These are phyloP conservation scores for Hypanus sabinus DNA, from an alignment of 2,113 vertebrate species.

Conservation along the genomic window DNA sequence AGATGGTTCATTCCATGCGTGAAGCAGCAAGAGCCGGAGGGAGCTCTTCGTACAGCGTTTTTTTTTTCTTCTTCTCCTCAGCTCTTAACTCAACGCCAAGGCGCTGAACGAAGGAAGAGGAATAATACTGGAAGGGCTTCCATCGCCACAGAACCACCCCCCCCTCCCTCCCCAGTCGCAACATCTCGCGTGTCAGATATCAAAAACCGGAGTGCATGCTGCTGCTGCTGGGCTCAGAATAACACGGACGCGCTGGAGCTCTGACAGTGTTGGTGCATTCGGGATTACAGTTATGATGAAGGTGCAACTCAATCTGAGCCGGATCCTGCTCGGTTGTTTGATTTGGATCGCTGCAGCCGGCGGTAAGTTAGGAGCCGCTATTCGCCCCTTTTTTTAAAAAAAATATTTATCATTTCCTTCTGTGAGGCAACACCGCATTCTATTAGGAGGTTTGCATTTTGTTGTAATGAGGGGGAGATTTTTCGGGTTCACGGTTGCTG, in stretches of 20 bases:
- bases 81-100: constrained; percentile 18
- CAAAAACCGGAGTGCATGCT: neutral
- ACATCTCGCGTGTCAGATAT: neutral
- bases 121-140: neutral
- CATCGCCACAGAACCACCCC: neutral
- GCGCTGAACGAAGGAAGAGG: neutral
- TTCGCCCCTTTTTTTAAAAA: neutral
- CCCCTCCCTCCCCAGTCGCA: too few relatives aligned
- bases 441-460: constrained; percentile 22
- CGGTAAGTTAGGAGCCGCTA: constrained; percentile 12
- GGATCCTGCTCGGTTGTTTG: constrained; percentile 10
- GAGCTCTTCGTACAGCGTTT: neutral
- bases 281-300: constrained; percentile 31
- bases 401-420: too few relatives aligned
- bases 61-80: neutral
- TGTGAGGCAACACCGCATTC: neutral
- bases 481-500: constrained; percentile 1
- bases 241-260: neutral
- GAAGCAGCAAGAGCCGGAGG: constrained; percentile 27
- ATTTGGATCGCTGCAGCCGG: constrained; percentile 12
- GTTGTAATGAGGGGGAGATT: neutral
- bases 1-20: constrained; percentile 37
- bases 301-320: neutral
- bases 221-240: neutral
- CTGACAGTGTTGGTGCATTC: constrained; percentile 12